Evolutionary conservation across 1,140 invertebrate species (phyloP), one percentile per base, ranked within the genome.

Genomic region (Parasteatoda tepidariorum): DNA sequence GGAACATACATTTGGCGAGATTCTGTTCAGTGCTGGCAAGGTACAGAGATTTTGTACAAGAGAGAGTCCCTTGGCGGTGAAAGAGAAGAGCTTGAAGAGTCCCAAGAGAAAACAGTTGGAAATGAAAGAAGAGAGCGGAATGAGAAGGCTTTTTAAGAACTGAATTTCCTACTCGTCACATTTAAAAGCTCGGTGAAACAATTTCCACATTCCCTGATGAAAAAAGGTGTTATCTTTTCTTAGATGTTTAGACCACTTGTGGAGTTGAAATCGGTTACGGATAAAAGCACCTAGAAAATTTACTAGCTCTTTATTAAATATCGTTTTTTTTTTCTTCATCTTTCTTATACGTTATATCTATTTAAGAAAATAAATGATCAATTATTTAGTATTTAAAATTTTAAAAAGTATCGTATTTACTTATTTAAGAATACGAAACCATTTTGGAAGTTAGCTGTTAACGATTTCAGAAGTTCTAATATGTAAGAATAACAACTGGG

Each of bases 211-310:
- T 68, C 62, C 54, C 75, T 79, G 75, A 79, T 67, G 75, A 79
- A 79, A 79, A 79, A 78, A 79, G 64, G 62, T 68, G 75, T 79
- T 79, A 79, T 79, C 75, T 68, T 79, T 67, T 79, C 75, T 61
- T 61, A 57, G 75, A 79, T 55, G 68, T 79, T 68, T 66, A 26
- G 75, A 28, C 75, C 75, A 79, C 75, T 79, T 79, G 75, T 68
- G 64, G 62, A 79, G 48, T 54, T 34, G 24, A 6, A 33, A 11
- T 3, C 7, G 6, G 73, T 24, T 48, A 64, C 59, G 15, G 6
- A 24, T 1, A 76, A 76, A 64, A 64, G 73, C 5, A 76, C 73
- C 73, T 64, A 4, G 3, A 30, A 18, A 18, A 18, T 48, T 48
- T 48, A 9, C 7, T 48, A 48, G 41, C 7, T 41, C 13, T 41